Conservation (phyloP, 2,797 vertebrate genomes). For the Cryptoblepharus egeriae region DNA sequence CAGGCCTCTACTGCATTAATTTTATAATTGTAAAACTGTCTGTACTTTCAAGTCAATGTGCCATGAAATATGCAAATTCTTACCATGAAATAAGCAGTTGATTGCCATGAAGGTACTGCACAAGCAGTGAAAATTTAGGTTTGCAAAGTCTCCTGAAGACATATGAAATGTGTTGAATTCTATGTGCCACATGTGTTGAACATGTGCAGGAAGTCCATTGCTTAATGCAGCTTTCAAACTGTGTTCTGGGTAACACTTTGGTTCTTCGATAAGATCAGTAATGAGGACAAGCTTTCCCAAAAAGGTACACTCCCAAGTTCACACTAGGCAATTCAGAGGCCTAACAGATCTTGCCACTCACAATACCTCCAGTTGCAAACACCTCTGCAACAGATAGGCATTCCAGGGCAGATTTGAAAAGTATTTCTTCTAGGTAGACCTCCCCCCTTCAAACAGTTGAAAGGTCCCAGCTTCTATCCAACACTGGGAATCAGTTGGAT, state of each 20-base stretch:
- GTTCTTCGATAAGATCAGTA: not conserved
- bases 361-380: no score
- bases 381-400: not conserved
- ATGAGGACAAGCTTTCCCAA: not conserved
- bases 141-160: slow-evolving; percentile 7
- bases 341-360: no score
- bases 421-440: not conserved
- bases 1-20: slow-evolving; percentile 19
- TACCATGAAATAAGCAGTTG: slow-evolving; percentile 44
- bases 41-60: slow-evolving; percentile 30
- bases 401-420: not conserved
- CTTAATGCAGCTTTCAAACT: not conserved
- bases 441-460: no score
- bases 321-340: no score
- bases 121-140: slow-evolving; percentile 21
- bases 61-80: slow-evolving; percentile 46
- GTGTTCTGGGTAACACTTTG: not conserved
- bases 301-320: no score
- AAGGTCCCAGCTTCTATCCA: no score
- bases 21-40: slow-evolving; percentile 27
- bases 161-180: not conserved
- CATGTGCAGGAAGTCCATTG: not conserved
- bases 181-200: not conserved
- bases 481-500: no score
- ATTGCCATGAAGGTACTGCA: slow-evolving; percentile 19